Evolutionary conservation across 2,888 invertebrate species (phyloP), one percentile per base, ranked within the genome.

Genomic region (Glyphotaelius pellucidus): DNA sequence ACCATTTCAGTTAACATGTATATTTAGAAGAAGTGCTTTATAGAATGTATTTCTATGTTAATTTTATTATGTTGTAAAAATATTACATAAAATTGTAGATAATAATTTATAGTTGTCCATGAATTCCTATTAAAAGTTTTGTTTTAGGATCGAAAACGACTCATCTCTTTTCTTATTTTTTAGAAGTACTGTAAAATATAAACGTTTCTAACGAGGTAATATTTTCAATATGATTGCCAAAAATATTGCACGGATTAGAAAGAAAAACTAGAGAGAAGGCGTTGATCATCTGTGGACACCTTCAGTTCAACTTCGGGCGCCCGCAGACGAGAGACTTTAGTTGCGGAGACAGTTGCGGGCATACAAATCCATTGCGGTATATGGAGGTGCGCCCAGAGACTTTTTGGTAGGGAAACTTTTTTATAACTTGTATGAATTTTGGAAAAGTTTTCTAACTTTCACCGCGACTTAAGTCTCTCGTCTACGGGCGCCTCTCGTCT

Each of bases 21-120:
- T 83, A 25, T 83, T 32, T 83, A 32, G 25, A 83, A 83, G 81
- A 32, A 83, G 83, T 83, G 83, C 83, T 83, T 83, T 83, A 83
- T 83, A 83, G 83, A 83, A 32, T 83, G 30, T 81, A 83, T 83
- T 35, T 83, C 35, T 83, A 32, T 32, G 32, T 83, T 83, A 83
- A 31, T 83, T 19, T 67, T n/a, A 67, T 67, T 67, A 25, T 67
- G 67, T 67, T 67, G 67, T 67, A 67, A 67, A 67, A 67, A 67
- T 67, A 67, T 25, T 67, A 67, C 9, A 67, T 9, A n/a, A 25
- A 67, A 67, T 67, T 67, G 4, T 67, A 67, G 52, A 19, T 19
- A 67, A 67, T 67, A 67, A 67, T 67, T 67, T 67, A 83, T 14
- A 25, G 31, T 35, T 35, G 83, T 83, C 81, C 15, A 67, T 19